Base-by-base conservation (phyloP, 35 echinoderm and acorn worm genomes). In the Lytechinus pictus region DNA sequence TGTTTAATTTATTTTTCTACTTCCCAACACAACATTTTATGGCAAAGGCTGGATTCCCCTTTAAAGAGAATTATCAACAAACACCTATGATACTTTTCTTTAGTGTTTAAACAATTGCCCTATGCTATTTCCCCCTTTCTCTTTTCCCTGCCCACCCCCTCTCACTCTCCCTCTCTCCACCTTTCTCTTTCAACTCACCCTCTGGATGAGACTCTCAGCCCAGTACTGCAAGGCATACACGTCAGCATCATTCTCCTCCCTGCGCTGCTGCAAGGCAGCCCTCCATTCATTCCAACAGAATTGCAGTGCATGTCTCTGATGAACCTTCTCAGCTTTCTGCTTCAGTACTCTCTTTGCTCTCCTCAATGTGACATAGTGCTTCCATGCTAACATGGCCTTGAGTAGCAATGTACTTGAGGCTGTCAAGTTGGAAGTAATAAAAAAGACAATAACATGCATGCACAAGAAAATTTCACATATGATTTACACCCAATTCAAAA, bases 181-280 rank as follows among this genome's bases (percentile, higher is more conserved):
- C 33, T 44, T 44, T 44, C 33, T 44, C 33, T 44, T 44, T 44
- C 55, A 89, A 54, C 53, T 95, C 92, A 97, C 97, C 97, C 93
- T 96, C 19, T 96, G 61, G 4, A 55, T 91, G 19, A 97, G 89
- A 29, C 29, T 86, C 33, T 96, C 52, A 60, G 97, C 97, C 97
- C 97, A 97, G 88, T 95, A 86, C 87, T 97, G 97, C 10, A 97
- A 55, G 9, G 97, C 97, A 95, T 57, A 94, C 14, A 54, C 60
- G 27, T 96, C 95, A 10, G 57, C 54, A 52, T 96, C 95, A 21
- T 94, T 55, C 27, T 57, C n/a, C 4, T 27, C 54, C 19, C 54
- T 29, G 9, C 91, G 91, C 52, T 54, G 52, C 8, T 57, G 11
- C 91, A 93, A 9, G 24, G 91, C 91, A 54, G 52, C 52, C 24